Base-by-base conservation (phyloP, 1,140 invertebrate species). In the Aphaenogaster ashmeadi region DNA sequence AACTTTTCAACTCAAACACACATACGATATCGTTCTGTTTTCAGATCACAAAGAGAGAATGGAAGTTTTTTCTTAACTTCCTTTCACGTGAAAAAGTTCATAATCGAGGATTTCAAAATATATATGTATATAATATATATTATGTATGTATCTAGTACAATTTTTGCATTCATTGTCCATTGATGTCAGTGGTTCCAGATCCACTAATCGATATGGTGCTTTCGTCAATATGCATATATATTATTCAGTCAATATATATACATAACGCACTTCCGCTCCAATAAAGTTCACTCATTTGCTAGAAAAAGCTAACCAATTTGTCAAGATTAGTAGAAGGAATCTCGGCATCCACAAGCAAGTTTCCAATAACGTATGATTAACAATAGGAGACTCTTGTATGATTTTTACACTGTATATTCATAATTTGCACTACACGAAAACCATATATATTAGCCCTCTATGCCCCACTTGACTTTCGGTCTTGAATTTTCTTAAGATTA, bases 1-100 rank as follows among this genome's bases (percentile, higher is more conserved):
- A 84, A 90, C 62, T 88, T 84, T 84, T 89, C 74, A 89, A 88
- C 60, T 81, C 38, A 87, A 86, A 64, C 88, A 89, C 87, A 47
- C 85, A 84, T 90, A 91, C 38, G n/a, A 58, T 75, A 56, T 77
- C 54, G 74, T 88, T 85, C 15, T 62, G 50, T 67, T 72, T 87
- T 62, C 87, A 86, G 71, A 67, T 85, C 27, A 56, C 36, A 62
- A 83, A 67, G 88, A 71, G 79, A 89, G 69, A 88, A 87, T 56
- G 56, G 60, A 91, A 91, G 86, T 89, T 71, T 89, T 87, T 67
- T 86, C 85, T 83, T 64, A 33, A 86, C 11, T 27, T 86, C 75
- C 80, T 69, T 21, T 50, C 71, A 85, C 27, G 60, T 88, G 81
- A 86, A 87, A 88, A 88, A 83, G 47, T 64, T 74, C 11, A 62